phyloP scores from a whole-genome alignment of 2,797 vertebrate genomes.

The Coendou prehensilis region DNA sequence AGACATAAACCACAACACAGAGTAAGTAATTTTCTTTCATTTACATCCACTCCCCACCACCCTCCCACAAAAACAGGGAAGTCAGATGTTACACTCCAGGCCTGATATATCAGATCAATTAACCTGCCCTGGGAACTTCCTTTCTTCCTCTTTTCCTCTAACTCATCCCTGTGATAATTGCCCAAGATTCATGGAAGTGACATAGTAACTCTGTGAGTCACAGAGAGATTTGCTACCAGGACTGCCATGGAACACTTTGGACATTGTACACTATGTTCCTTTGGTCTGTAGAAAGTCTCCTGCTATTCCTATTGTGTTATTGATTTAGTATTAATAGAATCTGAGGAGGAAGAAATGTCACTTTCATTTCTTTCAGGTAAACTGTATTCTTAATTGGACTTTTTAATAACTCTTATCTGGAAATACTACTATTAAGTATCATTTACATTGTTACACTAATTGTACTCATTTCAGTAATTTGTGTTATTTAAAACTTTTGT shows the following conservation, averaged over 20 bases:
- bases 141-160: not conserved
- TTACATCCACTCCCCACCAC: not conserved
- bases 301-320: not conserved
- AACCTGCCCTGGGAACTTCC: not conserved
- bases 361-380: not conserved
- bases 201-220: not conserved
- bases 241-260: not conserved
- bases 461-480: constrained; percentile 3
- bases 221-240: not conserved
- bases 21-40: not conserved
- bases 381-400: not conserved
- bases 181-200: not conserved
- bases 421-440: not conserved
- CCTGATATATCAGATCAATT: not conserved
- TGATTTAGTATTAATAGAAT: not conserved
- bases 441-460: not conserved
- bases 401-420: constrained; percentile 10
- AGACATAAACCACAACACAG: too few species aligned
- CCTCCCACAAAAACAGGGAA: accelerated
- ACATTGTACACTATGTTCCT: not conserved
- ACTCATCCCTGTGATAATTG: not conserved
- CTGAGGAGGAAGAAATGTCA: not conserved
- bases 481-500: not conserved
- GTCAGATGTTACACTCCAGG: not conserved
- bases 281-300: not conserved